Percentiles rank a stretch among this genome's conserved stretches.
phyloP scores from a whole-genome alignment of 2,888 invertebrate species.

The Drosophila diplacantha region DNA sequence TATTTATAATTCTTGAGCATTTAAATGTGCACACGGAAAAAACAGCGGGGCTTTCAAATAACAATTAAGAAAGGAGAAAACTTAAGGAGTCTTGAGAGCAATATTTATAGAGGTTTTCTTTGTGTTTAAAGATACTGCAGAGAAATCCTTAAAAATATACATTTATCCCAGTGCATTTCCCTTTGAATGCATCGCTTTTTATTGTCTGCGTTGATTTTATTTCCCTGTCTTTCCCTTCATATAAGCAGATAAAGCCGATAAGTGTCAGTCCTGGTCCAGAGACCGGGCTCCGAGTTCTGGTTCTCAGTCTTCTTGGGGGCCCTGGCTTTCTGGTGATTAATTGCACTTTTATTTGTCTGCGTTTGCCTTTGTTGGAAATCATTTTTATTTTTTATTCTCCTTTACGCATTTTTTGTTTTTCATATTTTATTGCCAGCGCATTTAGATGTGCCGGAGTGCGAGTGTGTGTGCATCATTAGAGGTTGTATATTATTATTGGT shows the following conservation, averaged over 20 bases:
- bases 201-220: constrained; percentile 25
- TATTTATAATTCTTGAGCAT: background rate
- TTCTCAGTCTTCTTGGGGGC: constrained; percentile 6
- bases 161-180: constrained; percentile 5
- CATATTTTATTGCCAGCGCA: constrained; percentile 45
- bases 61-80: background rate
- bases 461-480: constrained; percentile 41
- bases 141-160: background rate
- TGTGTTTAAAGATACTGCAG: too few relatives aligned
- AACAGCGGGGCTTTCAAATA: background rate
- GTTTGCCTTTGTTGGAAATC: constrained; percentile 42
- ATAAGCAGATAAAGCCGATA: constrained; percentile 68
- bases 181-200: constrained; percentile 17
- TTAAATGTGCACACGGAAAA: background rate
- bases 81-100: background rate
- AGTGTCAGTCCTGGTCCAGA: constrained; percentile 62
- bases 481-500: constrained; percentile 42
- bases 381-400: constrained; percentile 33
- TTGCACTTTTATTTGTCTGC: constrained; percentile 53
- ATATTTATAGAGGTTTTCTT: background rate
- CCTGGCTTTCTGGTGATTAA: constrained; percentile 48
- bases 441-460: constrained; percentile 32
- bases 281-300: constrained; percentile 18
- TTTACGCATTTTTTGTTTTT: constrained; percentile 48
- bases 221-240: constrained; percentile 20